A percentile compares a stretch with the other conserved stretches of the same genome.
These are phyloP conservation scores for Calidris pugnax DNA, from an alignment of 2,113 vertebrate genomes.

Conservation along the genomic window DNA sequence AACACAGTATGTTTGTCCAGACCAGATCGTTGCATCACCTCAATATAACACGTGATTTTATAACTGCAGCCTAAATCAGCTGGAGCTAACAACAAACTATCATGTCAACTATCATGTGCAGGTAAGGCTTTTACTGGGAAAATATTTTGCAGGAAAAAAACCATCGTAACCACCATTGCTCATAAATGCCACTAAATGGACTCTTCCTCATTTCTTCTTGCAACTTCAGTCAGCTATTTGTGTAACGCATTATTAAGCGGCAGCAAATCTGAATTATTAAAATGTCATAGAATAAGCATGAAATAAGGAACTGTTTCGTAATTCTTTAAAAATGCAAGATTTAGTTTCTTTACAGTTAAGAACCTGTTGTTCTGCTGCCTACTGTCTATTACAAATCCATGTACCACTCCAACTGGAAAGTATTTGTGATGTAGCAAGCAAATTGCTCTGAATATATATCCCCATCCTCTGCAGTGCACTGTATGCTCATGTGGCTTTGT, in stretches of 20 bases:
- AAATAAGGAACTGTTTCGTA: slow-evolving; percentile 4
- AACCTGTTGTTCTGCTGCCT: background rate
- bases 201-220: slow-evolving; percentile 53
- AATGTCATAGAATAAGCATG: background rate
- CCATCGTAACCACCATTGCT: background rate
- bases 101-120: background rate
- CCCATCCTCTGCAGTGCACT: background rate
- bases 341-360: background rate
- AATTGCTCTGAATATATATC: background rate
- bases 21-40: background rate
- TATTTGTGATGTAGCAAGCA: background rate
- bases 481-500: background rate
- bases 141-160: background rate
- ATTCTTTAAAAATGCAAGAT: slow-evolving; percentile 23
- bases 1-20: background rate
- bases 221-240: slow-evolving; percentile 12
- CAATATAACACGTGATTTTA: background rate
- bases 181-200: slow-evolving; percentile 4
- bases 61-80: background rate
- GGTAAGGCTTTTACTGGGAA: background rate
- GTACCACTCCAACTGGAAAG: background rate
- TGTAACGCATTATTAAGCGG: background rate
- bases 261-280: background rate
- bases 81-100: background rate
- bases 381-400: background rate